Evolutionary conservation across 2,113 vertebrate genomes (phyloP).

Genomic region (Thalassarche chlororhynchos): DNA sequence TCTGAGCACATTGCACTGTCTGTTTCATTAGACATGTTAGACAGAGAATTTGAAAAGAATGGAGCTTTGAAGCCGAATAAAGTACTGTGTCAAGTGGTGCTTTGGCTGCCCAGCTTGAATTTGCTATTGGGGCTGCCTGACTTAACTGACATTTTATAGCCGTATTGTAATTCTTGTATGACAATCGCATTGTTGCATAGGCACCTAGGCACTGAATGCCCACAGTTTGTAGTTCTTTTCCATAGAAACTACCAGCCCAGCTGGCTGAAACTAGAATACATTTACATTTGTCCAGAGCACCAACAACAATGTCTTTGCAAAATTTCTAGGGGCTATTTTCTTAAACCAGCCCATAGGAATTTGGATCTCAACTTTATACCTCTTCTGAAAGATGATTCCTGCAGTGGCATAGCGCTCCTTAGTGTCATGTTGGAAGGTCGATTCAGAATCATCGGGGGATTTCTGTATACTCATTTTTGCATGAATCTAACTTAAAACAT

Average conservation of each 20-base stretch:
- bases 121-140: background rate
- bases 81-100: background rate
- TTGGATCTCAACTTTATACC: background rate
- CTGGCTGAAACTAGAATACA: background rate
- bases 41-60: slow-evolving; percentile 15
- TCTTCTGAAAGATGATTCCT: background rate
- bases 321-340: background rate
- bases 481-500: background rate
- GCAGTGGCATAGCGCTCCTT: background rate
- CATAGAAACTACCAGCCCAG: background rate
- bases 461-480: background rate
- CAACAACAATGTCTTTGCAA: background rate
- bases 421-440: background rate
- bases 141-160: background rate
- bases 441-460: background rate
- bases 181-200: background rate
- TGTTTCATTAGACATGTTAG: background rate
- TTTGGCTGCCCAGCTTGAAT: background rate
- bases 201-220: background rate
- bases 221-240: background rate
- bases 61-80: background rate
- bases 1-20: background rate
- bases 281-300: background rate
- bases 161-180: background rate
- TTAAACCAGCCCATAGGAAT: background rate